Evolutionary conservation across 2,888 invertebrate species (phyloP).

Genomic region (Rhingia campestris): DNA sequence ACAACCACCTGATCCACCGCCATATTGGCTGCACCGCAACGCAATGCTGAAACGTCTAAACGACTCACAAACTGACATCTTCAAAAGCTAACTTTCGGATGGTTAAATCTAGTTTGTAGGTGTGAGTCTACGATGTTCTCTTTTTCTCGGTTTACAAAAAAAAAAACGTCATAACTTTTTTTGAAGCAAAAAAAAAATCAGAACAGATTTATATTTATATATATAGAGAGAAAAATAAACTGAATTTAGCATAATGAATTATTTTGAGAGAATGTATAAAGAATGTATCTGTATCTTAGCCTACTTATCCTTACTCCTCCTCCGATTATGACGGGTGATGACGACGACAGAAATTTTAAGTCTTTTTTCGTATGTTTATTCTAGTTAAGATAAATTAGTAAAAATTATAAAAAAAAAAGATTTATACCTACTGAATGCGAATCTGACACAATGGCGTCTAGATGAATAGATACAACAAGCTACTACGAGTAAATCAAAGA

Average conservation of each 20-base stretch:
- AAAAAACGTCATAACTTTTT: conserved; percentile 68
- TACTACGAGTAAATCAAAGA: conserved; percentile 60
- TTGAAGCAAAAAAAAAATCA: conserved; percentile 56
- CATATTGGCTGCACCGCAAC: conserved; percentile 83
- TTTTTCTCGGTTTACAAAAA: conserved; percentile 67
- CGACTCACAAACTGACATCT: conserved; percentile 83
- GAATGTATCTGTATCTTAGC: conserved; percentile 27
- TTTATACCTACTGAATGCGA: conserved; percentile 20
- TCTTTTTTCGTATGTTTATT: conserved; percentile 58
- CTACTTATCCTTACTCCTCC: conserved; percentile 28
- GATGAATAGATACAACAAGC: conserved; percentile 22
- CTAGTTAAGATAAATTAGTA: conserved; percentile 20
- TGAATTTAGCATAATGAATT: conserved; percentile 64
- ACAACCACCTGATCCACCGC: conserved; percentile 82
- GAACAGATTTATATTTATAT: conserved; percentile 78
- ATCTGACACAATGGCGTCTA: conserved; percentile 5
- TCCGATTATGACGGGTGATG: neutral
- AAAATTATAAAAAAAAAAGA: conserved; percentile 18
- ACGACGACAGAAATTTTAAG: conserved; percentile 47
- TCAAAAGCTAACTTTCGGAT: conserved; percentile 83
- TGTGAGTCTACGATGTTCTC: conserved; percentile 20
- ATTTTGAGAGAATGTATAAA: conserved; percentile 29
- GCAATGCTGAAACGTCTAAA: conserved; percentile 83
- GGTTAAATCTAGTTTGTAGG: conserved; percentile 8
- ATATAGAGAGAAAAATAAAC: conserved; percentile 76